A percentile compares a stretch with the other conserved stretches of the same genome.
Evolutionary conservation across 2,113 vertebrate genomes (phyloP).

Genomic region (Candoia aspera): DNA sequence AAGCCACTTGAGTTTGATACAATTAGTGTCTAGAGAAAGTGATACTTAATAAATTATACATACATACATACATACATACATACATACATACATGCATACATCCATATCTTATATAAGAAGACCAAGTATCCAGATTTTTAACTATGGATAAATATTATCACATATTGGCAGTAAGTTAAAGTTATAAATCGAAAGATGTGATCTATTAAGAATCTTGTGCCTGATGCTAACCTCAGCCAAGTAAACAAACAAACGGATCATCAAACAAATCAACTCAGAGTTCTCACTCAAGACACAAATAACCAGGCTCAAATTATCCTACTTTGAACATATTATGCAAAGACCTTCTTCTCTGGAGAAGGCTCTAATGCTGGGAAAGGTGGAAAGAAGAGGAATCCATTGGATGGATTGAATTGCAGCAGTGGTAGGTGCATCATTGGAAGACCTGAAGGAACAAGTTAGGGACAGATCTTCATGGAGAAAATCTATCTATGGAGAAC

Average conservation of each 20-base stretch:
- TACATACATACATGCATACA: too few relatives aligned
- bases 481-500: not conserved
- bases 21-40: not conserved
- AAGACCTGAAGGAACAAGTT: not conserved
- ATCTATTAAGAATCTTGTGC: not conserved
- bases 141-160: not conserved
- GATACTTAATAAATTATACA: too few relatives aligned
- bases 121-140: not conserved
- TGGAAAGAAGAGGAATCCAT: not conserved
- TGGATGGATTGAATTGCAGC: not conserved
- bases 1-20: not conserved
- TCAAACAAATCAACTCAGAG: not conserved
- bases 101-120: too few relatives aligned
- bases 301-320: not conserved
- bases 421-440: not conserved
- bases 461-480: not conserved
- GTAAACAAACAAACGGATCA: not conserved
- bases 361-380: not conserved
- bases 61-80: too few relatives aligned
- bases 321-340: not conserved
- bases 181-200: not conserved
- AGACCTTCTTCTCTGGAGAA: not conserved
- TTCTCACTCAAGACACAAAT: not conserved
- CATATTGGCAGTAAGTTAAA: conserved; percentile 1
- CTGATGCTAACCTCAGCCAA: not conserved